Base-by-base conservation (phyloP, 2,113 vertebrate species). In the Coregonus clupeaformis region DNA sequence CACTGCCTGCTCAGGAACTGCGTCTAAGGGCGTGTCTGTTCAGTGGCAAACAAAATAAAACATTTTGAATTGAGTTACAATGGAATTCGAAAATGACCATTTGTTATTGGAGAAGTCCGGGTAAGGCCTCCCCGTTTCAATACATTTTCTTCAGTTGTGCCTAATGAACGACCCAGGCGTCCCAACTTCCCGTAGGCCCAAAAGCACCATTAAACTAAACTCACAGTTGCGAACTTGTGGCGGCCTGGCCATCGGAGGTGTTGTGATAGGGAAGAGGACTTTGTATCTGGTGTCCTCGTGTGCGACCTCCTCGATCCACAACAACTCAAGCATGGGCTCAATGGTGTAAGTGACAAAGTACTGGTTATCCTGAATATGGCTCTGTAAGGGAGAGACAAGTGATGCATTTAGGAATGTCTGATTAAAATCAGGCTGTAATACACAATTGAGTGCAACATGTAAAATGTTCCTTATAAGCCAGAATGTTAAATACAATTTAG, bases 311-410 rank as follows among this genome's bases (percentile, higher is more conserved):
- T 93, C 91, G 3, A 62, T 74, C 93, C 93, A 94, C 59, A 88
- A 65, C 69, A 94, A 14, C 79, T 93, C 91, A 0, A 94, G 71
- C 92, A 94, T 92, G 0, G 86, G 88, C 75, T 91, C 93, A 3
- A 94, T 86, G 0, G 25, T 76, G 36, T 91, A 94, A 0, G 76
- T 72, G 2, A 78, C 62, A 11, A 84, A 55, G 72, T 93, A 92
- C 2, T 78, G 78, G 36, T 80, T 45, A 4, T 85, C 45, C 60
- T 78, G 69, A 27, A 83, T 63, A 2, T 77, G 74, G 60, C 92
- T 93, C 93, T 94, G 73, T 60, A 22, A 60, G 57, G 20, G 57
- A 22, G n/a, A n/a, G 20, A n/a, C 2, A 7, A 42, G 7, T 36
- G 32, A 36, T 9, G 6, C 32, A 9, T 1, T 36, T 27, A 27